Evolutionary conservation across 2,113 vertebrate genomes (phyloP), one percentile per base, ranked within the genome.

Genomic region (Ptyas mucosa): DNA sequence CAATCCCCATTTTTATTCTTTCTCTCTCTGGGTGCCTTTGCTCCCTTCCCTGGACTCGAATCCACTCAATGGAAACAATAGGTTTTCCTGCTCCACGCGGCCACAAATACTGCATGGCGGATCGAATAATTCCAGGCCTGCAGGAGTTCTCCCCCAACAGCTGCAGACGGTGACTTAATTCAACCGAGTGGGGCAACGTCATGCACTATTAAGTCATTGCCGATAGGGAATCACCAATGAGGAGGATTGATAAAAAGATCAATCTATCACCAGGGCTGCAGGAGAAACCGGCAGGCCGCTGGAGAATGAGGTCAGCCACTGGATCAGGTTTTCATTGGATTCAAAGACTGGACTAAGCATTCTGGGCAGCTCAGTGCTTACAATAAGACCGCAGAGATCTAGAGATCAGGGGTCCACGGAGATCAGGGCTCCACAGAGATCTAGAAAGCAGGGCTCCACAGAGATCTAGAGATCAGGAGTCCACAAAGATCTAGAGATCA

Each of bases 91-190:
- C 53, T 89, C 64, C 26, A 21, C 6, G 14, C 1, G 3, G 34
- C 52, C 64, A 85, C 43, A 55, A 81, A 81, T 2, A 3, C 26
- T n/a, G 34, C 52, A 7, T 26, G 5, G 1, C 81, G 4, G 75
- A 24, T 81, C 5, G 21, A 57, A 88, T 46, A 26, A 29, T 55
- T 57, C 46, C n/a, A 81, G n/a, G 3, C 20, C 39, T 85, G 18
- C 21, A 85, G 92, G 92, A 20, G 20, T 51, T 58, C 92, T 89
- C 88, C 54, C 92, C n/a, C 88, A 89, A 58, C 88, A 89, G 88
- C 53, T 92, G 52, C 88, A 89, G 69, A 8, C 51, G 26, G 91
- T 23, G 87, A 89, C 39, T 85, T 92, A 53, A 49, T 34, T 89
- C 87, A 34, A 11, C 34, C 3, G 14, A 34, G 34, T 3, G 34